These are phyloP conservation scores for Macropus fuliginosus DNA, from an alignment of 2,797 vertebrate genomes.

Conservation along the genomic window DNA sequence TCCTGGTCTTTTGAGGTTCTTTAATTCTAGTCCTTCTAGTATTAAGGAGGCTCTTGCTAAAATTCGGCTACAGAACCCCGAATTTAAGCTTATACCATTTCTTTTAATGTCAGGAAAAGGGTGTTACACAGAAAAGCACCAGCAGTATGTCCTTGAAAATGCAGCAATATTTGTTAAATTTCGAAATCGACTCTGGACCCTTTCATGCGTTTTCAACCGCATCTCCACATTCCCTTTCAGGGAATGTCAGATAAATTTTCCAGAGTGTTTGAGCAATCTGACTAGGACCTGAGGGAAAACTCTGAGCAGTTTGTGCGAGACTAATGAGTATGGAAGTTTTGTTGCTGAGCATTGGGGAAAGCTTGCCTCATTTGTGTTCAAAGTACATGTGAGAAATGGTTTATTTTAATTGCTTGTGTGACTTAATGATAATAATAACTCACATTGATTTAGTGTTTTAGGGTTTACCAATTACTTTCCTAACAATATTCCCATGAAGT, in stretches of 20 bases:
- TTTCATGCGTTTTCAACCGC: slow-evolving; percentile 55
- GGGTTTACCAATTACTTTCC: slow-evolving; percentile 54
- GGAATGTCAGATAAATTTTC: slow-evolving; percentile 78
- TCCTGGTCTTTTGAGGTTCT: background rate
- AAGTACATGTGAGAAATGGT: slow-evolving; percentile 57
- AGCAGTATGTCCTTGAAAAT: slow-evolving; percentile 56
- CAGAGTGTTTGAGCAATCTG: slow-evolving; percentile 79
- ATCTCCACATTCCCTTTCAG: slow-evolving; percentile 70
- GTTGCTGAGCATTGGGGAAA: slow-evolving; percentile 70
- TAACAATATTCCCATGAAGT: background rate
- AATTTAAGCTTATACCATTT: background rate
- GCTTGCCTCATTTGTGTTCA: slow-evolving; percentile 77
- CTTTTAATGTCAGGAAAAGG: slow-evolving; percentile 54
- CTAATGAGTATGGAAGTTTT: slow-evolving; percentile 79
- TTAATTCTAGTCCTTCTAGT: background rate
- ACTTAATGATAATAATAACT: background rate
- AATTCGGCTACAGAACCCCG: background rate
- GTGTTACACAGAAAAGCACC: background rate
- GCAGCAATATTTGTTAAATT: slow-evolving; percentile 57
- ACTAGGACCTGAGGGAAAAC: slow-evolving; percentile 78
- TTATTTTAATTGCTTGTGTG: slow-evolving; percentile 64
- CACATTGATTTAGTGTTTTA: slow-evolving; percentile 69
- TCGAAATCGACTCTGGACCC: slow-evolving; percentile 20
- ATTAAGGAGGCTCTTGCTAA: background rate
- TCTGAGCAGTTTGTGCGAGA: slow-evolving; percentile 72